phyloP scores from a whole-genome alignment of 2,888 invertebrate genomes.

The Mylabris sibirica region DNA sequence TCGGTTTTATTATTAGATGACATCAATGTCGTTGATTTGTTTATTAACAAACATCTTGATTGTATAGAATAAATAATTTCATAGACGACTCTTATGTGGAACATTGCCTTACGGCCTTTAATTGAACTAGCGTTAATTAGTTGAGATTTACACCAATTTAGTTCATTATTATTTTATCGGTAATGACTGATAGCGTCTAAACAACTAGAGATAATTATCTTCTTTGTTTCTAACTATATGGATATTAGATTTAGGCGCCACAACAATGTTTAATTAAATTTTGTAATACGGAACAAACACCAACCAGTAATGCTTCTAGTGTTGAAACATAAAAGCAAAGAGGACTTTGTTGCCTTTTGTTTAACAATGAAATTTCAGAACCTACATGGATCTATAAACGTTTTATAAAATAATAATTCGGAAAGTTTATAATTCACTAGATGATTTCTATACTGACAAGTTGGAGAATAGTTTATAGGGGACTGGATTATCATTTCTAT shows the following conservation, averaged over 20 bases:
- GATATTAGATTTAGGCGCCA: not conserved
- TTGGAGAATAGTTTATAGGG: not conserved
- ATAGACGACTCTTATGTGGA: not conserved
- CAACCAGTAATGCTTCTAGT: no score
- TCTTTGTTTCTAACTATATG: not conserved
- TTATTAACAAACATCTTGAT: not conserved
- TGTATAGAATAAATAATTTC: not conserved
- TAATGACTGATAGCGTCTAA: not conserved
- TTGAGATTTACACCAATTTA: not conserved
- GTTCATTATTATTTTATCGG: not conserved
- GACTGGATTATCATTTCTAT: not conserved
- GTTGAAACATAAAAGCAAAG: not conserved
- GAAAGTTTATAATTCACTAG: no score
- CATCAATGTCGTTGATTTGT: not conserved
- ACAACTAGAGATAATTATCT: not conserved
- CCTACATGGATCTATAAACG: no score
- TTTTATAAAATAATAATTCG: no score
- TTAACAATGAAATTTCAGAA: no score
- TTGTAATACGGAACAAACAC: not conserved
- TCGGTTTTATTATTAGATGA: not conserved
- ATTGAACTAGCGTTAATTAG: not conserved
- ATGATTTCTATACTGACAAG: no score
- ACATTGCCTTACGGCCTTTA: not conserved
- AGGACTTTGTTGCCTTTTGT: not conserved
- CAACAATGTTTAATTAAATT: slow-evolving; percentile 6